Percentiles rank a stretch among this genome's conserved stretches.
phyloP scores from a whole-genome alignment of 35 echinoderm and acorn worm genomes.

The Nesometra sesokonis region DNA sequence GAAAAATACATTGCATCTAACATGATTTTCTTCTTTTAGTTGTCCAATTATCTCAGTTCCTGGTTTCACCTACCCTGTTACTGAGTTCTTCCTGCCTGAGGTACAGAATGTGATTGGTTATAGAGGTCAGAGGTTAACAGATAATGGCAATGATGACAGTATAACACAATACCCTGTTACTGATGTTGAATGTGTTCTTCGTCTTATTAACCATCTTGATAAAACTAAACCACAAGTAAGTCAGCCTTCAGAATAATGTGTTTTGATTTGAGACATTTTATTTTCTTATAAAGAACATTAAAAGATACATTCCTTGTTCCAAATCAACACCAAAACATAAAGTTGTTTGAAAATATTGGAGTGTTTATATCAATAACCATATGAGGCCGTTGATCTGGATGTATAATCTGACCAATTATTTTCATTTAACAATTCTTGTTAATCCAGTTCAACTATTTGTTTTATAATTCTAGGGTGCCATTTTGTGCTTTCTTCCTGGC shows the following conservation, averaged over 20 bases:
- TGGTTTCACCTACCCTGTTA: constrained; percentile 68
- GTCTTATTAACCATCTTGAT: constrained; percentile 57
- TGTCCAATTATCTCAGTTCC: constrained; percentile 70
- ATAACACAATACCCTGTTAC: constrained; percentile 21
- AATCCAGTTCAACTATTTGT: too few relatives aligned
- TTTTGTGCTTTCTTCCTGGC: constrained; percentile 81
- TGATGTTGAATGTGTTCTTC: constrained; percentile 48
- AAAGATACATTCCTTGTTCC: too few relatives aligned
- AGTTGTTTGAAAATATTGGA: too few relatives aligned
- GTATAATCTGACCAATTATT: too few relatives aligned
- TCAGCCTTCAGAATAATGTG: too few relatives aligned
- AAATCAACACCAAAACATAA: too few relatives aligned
- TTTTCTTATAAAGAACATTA: too few relatives aligned
- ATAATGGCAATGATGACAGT: not conserved
- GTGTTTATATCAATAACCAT: too few relatives aligned
- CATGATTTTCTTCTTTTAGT: constrained; percentile 31
- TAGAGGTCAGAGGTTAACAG: not conserved
- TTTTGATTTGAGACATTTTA: too few relatives aligned
- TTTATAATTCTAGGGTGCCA: constrained; percentile 49
- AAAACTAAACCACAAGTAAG: constrained; percentile 38
- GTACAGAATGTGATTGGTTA: constrained; percentile 1
- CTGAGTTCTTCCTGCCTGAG: constrained; percentile 67
- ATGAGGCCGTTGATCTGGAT: too few relatives aligned
- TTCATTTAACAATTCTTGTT: too few relatives aligned
- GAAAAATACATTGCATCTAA: too few relatives aligned